A percentile compares a stretch with the other conserved stretches of the same genome.
Evolutionary conservation across 2,113 vertebrate species (phyloP).

Genomic region (Microcebus ravelobensis): DNA sequence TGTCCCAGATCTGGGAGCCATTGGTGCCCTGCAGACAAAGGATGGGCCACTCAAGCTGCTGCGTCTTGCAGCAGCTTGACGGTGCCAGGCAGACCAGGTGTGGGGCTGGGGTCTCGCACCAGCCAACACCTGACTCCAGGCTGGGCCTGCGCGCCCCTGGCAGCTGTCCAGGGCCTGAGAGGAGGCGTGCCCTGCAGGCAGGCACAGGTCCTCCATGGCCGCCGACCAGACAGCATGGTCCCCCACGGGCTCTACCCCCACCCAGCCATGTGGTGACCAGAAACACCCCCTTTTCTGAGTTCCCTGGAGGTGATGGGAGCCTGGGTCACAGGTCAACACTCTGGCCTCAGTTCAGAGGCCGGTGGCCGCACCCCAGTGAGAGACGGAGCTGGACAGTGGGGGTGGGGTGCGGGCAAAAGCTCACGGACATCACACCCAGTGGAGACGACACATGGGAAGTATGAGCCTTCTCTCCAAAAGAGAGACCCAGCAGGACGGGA

Average conservation of each 20-base stretch:
- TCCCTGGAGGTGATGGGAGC: background rate
- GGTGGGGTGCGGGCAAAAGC: too few relatives aligned
- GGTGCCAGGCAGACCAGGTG: background rate
- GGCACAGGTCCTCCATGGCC: background rate
- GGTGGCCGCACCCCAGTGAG: background rate
- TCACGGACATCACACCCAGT: accelerated
- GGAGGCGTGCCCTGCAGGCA: background rate
- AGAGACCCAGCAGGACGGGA: background rate
- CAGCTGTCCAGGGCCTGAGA: too few relatives aligned
- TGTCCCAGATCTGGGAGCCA: conserved; percentile 98
- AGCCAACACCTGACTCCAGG: background rate
- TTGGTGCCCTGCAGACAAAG: conserved; percentile 92
- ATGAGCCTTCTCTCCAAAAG: background rate
- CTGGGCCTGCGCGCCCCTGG: background rate
- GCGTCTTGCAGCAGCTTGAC: accelerated
- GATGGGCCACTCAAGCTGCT: accelerated
- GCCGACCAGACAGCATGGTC: background rate
- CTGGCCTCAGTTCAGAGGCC: background rate
- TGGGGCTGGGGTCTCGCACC: background rate
- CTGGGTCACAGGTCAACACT: background rate
- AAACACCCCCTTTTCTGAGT: background rate
- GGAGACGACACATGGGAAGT: background rate
- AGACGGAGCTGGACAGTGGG: background rate
- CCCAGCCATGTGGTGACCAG: background rate
- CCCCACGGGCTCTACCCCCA: background rate